Base-by-base conservation (phyloP, 2,113 vertebrate genomes). In the Toxotes jaculatrix region DNA sequence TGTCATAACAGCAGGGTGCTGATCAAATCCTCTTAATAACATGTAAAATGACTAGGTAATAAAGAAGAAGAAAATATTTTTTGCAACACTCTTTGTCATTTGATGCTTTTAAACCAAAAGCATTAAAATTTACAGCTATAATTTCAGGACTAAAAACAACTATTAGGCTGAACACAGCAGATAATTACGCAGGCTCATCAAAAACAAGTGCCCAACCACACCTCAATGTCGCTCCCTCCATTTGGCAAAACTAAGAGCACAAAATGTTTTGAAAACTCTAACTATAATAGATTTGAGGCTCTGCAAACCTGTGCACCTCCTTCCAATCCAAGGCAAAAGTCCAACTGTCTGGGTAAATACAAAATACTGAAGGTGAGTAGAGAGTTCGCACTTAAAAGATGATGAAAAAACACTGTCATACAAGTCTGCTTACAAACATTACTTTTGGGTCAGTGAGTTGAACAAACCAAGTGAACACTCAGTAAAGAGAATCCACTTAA, bases 391-490 rank as follows among this genome's bases (percentile, higher is more conserved):
- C 74, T 77, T 75, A 73, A 72, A 79, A 57, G 68, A 63, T 23
- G 65, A 23, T 8, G 16, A 42, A 31, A 83, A 70, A 72, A 60
- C 78, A 49, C 70, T 5, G 21, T 74, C 72, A 80, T 63, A 79
- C 38, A 73, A 83, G 75, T 77, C 63, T 57, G 83, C 79, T 83
- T 78, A 79, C 74, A 83, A 87, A 85, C 67, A 72, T 90, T 87
- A 88, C 45, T 84, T 84, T 51, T 88, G 77, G 88, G 57, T 88
- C 77, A 56, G 82, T 62, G 76, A 89, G 32, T 71, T 77, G 73
- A 89, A 77, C 79, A 89, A 88, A 92, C 77, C 80, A 79, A 86
- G 86, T 81, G 76, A 88, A 84, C 76, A 89, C 68, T 82, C 70
- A 55, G 74, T 78, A 82, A 87, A 81, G 74, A 72, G 65, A 83